Evolutionary conservation across 2,888 invertebrate species (phyloP), one percentile per base, ranked within the genome.

Genomic region (Alcis repandata): DNA sequence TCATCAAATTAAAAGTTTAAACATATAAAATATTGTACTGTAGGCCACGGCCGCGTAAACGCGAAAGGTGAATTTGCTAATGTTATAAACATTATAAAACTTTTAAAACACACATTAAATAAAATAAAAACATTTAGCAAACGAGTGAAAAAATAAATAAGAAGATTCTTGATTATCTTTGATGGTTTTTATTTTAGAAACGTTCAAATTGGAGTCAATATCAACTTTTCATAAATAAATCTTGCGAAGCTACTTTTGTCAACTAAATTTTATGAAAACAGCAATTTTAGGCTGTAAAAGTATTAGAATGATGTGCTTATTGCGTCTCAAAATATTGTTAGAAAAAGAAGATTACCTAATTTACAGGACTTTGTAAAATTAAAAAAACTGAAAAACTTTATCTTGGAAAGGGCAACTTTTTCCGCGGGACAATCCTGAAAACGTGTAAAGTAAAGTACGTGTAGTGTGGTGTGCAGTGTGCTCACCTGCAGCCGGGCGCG

Each of bases 401-500:
- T 20, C 45, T 11, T 13, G 6, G 13, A 13, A 45, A 45, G n/a
- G 46, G 22, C 7, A 46, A 46, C 27, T 27, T 27, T 27, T 27
- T 27, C 27, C 27, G 27, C 27, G 27, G 27, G n/a, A 13, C 4
- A 11, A 6, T 9, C 19, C 11, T 20, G 43, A 11, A 20, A 20
- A 11, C 2, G 17, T 17, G 6, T 2, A 38, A 38, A 38, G 6
- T n/a, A 9, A 43, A 10, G 6, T 2, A 8, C 17, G 8, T 1
- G 2, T n/a, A 22, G 40, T 10, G 19, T 51, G 3, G 19, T 51
- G 27, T 11, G 33, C 40, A 7, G 32, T 11, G 40, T 32, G 22
- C 85, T 91, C 78, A 92, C 92, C 92, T 89, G 90, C 88, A 83
- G 90, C 90, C 86, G 91, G 91, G 84, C 87, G 89, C 87, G 87